Evolutionary conservation across 2,888 invertebrate species (phyloP).

Genomic region (Thalpophila matura): DNA sequence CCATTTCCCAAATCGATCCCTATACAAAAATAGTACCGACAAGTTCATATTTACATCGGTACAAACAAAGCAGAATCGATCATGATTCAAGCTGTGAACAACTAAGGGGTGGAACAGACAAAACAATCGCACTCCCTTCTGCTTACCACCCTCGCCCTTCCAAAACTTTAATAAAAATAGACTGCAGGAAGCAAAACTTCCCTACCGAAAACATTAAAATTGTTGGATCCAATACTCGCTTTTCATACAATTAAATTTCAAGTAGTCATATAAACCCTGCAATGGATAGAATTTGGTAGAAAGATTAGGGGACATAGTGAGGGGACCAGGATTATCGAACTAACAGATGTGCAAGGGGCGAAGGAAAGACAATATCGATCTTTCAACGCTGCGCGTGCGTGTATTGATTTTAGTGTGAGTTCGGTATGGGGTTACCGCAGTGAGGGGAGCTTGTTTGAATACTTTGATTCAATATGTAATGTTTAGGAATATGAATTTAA

Average conservation of each 20-base stretch:
- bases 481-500: constrained; percentile 34
- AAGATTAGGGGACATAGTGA: not conserved
- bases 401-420: constrained; percentile 76
- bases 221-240: constrained; percentile 13
- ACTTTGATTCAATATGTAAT: constrained; percentile 48
- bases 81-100: constrained; percentile 42
- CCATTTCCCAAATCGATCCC: constrained; percentile 28
- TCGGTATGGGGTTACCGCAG: constrained; percentile 72
- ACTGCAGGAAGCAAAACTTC: constrained; percentile 47
- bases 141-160: constrained; percentile 61
- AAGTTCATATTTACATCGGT: constrained; percentile 41
- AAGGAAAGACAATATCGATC: constrained; percentile 86
- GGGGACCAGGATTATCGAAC: constrained; percentile 48
- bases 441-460: constrained; percentile 39
- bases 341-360: constrained; percentile 82
- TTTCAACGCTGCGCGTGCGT: constrained; percentile 78
- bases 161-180: constrained; percentile 61
- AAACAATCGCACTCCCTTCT: constrained; percentile 55
- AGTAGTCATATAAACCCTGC: not conserved
- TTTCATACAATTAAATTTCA: not conserved
- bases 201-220: not conserved
- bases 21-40: constrained; percentile 27
- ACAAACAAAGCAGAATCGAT: constrained; percentile 38
- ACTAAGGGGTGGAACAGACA: constrained; percentile 44
- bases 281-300: constrained; percentile 25